Evolutionary conservation across 2,888 invertebrate genomes (phyloP).

Genomic region (Aphidoletes aphidimyza): DNA sequence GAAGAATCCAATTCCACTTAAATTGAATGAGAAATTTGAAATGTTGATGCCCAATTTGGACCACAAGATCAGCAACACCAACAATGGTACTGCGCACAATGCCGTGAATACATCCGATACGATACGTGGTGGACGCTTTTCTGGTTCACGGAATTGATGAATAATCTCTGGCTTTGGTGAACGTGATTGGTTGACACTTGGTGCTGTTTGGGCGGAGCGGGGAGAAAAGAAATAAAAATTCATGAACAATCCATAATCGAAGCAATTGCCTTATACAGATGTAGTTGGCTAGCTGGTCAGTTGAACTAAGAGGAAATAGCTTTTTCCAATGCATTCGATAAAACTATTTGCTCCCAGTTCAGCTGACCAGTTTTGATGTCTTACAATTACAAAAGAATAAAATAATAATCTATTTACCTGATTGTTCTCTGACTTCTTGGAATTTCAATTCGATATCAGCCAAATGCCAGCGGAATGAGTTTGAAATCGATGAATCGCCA

Average conservation of each 20-base stretch:
- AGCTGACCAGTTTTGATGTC: too few relatives aligned
- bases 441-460: constrained; percentile 83
- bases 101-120: constrained; percentile 92
- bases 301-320: background rate
- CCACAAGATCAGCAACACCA: constrained; percentile 88
- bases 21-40: constrained; percentile 79
- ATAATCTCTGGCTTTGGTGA: constrained; percentile 70
- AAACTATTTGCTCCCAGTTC: too few relatives aligned
- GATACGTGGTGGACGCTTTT: constrained; percentile 86
- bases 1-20: constrained; percentile 91
- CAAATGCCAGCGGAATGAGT: constrained; percentile 88
- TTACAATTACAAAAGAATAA: too few relatives aligned
- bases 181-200: background rate
- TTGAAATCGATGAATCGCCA: constrained; percentile 90
- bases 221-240: background rate
- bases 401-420: constrained; percentile 58
- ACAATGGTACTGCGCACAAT: constrained; percentile 82
- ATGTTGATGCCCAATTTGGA: constrained; percentile 86
- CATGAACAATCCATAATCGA: background rate
- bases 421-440: constrained; percentile 66
- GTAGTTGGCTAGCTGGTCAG: too few relatives aligned
- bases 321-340: too few relatives aligned
- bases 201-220: background rate
- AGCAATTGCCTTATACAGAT: too few relatives aligned
- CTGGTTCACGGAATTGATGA: constrained; percentile 92